Conservation (phyloP, 1,140 invertebrate genomes). For the Drosophila nannoptera region DNA sequence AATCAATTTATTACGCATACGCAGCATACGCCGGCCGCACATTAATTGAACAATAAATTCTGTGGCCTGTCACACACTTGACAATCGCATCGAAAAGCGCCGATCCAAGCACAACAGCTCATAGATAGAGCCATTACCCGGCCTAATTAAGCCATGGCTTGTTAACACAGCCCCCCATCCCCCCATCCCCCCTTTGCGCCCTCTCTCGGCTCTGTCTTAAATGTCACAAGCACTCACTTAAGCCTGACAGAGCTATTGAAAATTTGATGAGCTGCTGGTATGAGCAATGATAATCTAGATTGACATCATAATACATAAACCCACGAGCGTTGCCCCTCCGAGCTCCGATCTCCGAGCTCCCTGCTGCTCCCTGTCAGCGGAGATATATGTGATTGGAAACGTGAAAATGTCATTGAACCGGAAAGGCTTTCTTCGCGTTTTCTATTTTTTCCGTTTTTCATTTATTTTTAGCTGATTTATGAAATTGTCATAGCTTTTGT, state of each 20-base stretch:
- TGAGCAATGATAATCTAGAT: constrained; percentile 25
- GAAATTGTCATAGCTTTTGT: constrained; percentile 8
- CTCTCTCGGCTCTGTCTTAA: neutral
- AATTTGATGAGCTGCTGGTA: constrained; percentile 54
- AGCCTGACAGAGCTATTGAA: constrained; percentile 47
- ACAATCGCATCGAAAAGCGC: constrained; percentile 19
- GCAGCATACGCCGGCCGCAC: constrained; percentile 11
- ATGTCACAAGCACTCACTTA: constrained; percentile 48
- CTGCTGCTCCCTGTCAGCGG: constrained; percentile 21
- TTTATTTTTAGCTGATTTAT: neutral
- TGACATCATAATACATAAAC: constrained; percentile 41
- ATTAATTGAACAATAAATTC: constrained; percentile 67
- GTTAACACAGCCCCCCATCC: constrained; percentile 19
- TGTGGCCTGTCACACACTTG: constrained; percentile 1
- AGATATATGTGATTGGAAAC: constrained; percentile 25
- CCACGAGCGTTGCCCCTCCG: constrained; percentile 3
- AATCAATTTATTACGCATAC: constrained; percentile 63
- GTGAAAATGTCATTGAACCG: constrained; percentile 20
- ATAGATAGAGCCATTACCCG: neutral
- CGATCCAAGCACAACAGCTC: constrained; percentile 1
- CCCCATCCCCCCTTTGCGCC: constrained; percentile 20
- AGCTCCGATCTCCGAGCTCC: constrained; percentile 2
- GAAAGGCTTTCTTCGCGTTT: constrained; percentile 1
- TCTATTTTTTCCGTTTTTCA: neutral
- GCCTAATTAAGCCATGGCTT: constrained; percentile 32